phyloP scores from a whole-genome alignment of 2,888 invertebrate genomes.

The Cheilosia impressa region DNA sequence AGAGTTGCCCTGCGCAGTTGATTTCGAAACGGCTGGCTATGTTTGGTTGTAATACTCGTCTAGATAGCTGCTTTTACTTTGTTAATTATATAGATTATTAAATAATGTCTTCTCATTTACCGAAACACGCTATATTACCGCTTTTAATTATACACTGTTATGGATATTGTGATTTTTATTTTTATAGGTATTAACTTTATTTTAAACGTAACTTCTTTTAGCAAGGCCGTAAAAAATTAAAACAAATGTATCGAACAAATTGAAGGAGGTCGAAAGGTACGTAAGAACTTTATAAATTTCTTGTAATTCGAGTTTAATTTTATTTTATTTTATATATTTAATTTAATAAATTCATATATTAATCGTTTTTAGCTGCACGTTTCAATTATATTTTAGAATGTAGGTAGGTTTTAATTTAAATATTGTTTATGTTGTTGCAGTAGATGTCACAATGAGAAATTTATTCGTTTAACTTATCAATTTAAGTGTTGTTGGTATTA shows the following conservation, averaged over 20 bases:
- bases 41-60: constrained; percentile 82
- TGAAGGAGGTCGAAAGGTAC: constrained; percentile 72
- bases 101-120: constrained; percentile 25
- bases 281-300: constrained; percentile 63
- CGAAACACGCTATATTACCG: constrained; percentile 37
- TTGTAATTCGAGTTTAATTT: constrained; percentile 66
- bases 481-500: constrained; percentile 81
- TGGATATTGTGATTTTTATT: constrained; percentile 42
- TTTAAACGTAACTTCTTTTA: constrained; percentile 55
- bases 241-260: constrained; percentile 63
- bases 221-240: constrained; percentile 64
- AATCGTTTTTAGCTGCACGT: constrained; percentile 57
- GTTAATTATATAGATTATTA: constrained; percentile 1
- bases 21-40: constrained; percentile 77
- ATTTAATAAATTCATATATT: constrained; percentile 67
- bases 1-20: constrained; percentile 33
- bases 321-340: constrained; percentile 18
- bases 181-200: constrained; percentile 25
- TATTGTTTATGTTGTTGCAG: constrained; percentile 80
- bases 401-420: constrained; percentile 77
- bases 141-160: constrained; percentile 20
- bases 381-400: constrained; percentile 76
- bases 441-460: constrained; percentile 81
- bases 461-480: constrained; percentile 68
- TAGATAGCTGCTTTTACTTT: constrained; percentile 17